Base-by-base conservation (phyloP, 1,140 invertebrate species). In the Diprion similis region DNA sequence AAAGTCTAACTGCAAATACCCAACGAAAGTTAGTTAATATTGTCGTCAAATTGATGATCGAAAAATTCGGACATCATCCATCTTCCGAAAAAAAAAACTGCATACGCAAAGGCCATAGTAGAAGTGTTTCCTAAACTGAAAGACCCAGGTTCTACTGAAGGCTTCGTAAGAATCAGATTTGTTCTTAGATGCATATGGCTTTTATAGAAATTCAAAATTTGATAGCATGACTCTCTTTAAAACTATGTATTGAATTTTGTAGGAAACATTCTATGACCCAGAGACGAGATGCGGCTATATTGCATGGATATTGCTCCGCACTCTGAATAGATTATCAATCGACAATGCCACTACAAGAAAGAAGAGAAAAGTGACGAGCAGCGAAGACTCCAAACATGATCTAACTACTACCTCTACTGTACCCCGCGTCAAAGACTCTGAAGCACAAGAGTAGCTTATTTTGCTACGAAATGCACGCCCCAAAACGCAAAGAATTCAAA, bases 11-110 rank as follows among this genome's bases (percentile, higher is more conserved):
- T 51, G 48, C 48, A 66, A 66, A 71, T 15, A 71, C 66, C 13
- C 69, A 68, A 10, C 51, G 51, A 67, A 59, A 70, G 1, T 69
- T 75, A n/a, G 73, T 75, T 1, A 75, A 75, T 71, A 67, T 75
- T 9, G 70, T 51, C 9, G 70, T 71, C 11, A 71, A 75, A 24
- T 8, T 18, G 8, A 47, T 75, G 46, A 9, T 75, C 11, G 66
- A 68, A 66, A 59, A 64, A 68, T 75, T 72, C 45, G 74, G 74
- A n/a, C 17, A 75, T 71, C 18, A 69, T 75, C 74, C 74, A 18
- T 71, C 74, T 4, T 45, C 74, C 10, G 66, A 75, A 13, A 10
- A 75, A n/a, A 72, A 75, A 75, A 68, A 64, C 71, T 71, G 65
- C 66, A 13, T 75, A 68, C 51, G 74, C 74, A 1, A 59, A 68